A percentile compares a stretch with the other conserved stretches of the same genome.
phyloP scores from a whole-genome alignment of 2,888 invertebrate species.

The Dynastes hyllus region DNA sequence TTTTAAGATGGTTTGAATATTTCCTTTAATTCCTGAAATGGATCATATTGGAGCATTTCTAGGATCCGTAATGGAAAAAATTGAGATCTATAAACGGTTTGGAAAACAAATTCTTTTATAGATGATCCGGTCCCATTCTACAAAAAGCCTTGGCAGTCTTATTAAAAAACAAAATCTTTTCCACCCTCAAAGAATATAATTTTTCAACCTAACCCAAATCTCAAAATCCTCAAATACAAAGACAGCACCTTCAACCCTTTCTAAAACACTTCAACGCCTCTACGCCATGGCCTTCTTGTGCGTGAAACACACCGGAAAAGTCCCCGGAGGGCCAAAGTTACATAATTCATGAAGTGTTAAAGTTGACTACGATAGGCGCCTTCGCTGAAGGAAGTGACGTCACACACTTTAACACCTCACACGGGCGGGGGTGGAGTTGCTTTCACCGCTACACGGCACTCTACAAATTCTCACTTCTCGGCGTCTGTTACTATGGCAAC shows the following conservation, averaged over 20 bases:
- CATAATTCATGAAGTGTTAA: conserved; percentile 50
- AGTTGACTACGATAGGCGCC: conserved; percentile 57
- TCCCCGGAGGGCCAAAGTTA: conserved; percentile 34
- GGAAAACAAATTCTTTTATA: too few relatives aligned
- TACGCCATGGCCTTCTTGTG: background rate
- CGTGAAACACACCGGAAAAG: background rate
- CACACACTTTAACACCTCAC: conserved; percentile 68
- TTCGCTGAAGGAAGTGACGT: conserved; percentile 63
- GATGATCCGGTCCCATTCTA: too few relatives aligned
- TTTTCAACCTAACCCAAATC: background rate
- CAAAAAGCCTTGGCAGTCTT: too few relatives aligned
- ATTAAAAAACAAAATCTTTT: background rate
- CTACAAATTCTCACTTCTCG: background rate
- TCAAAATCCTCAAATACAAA: conserved; percentile 1
- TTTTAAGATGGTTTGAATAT: too few relatives aligned
- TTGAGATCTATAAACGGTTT: too few relatives aligned
- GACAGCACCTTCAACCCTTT: conserved; percentile 3
- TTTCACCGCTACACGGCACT: background rate
- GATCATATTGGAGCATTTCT: too few relatives aligned
- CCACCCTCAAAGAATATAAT: background rate
- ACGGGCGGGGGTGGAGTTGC: conserved; percentile 56
- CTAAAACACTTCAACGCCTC: background rate
- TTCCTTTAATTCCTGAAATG: too few relatives aligned
- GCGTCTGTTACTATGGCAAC: background rate
- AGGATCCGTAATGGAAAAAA: too few relatives aligned